Percentiles rank a stretch among this genome's conserved stretches.
These are phyloP conservation scores for Drosophila subquinaria DNA, from an alignment of 2,888 invertebrate species.

Conservation along the genomic window DNA sequence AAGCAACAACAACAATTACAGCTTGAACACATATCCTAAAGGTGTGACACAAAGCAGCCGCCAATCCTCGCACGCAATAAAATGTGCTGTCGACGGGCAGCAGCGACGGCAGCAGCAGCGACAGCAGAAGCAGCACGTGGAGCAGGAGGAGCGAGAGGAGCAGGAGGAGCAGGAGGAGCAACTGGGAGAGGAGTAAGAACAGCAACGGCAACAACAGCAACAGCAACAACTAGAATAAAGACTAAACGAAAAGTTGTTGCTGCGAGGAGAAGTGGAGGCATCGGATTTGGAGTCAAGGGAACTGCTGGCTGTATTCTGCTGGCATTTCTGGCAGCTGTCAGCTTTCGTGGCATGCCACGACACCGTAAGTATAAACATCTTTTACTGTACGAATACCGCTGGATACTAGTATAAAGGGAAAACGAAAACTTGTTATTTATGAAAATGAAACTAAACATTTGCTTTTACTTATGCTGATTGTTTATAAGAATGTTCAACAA, in stretches of 20 bases:
- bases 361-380: conserved; percentile 73
- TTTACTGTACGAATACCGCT: conserved; percentile 43
- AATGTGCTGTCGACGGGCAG: conserved; percentile 69
- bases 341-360: conserved; percentile 69
- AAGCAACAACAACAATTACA: conserved; percentile 27
- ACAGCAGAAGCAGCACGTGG: conserved; percentile 9
- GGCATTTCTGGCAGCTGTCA: conserved; percentile 80
- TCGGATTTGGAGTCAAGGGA: conserved; percentile 50
- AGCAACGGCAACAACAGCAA: conserved; percentile 4
- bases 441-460: neutral
- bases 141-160: conserved; percentile 3
- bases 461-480: neutral
- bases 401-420: neutral
- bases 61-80: conserved; percentile 68
- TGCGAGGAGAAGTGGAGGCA: conserved; percentile 12
- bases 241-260: conserved; percentile 31
- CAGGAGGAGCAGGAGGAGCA: conserved; percentile 15
- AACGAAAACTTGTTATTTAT: neutral
- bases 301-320: conserved; percentile 59
- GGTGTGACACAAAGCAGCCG: conserved; percentile 65
- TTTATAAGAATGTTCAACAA: neutral
- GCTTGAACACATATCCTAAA: conserved; percentile 45
- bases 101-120: conserved; percentile 36
- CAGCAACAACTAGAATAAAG: conserved; percentile 5
- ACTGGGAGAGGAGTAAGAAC: conserved; percentile 10